Evolutionary conservation across 2,888 invertebrate genomes (phyloP), one percentile per base, ranked within the genome.

Genomic region (Nasonovia ribisnigri): DNA sequence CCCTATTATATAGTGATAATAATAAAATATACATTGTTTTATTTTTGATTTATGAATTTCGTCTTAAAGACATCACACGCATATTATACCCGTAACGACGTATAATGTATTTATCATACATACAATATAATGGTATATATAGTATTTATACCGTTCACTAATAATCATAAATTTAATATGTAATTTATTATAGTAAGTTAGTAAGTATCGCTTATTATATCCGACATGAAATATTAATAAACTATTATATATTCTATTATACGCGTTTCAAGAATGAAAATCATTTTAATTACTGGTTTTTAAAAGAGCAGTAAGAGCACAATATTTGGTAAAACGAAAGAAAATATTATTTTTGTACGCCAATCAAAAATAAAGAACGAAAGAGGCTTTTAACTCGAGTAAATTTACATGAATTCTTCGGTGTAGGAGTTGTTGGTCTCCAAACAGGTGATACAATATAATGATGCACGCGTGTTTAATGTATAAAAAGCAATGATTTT

Each of bases 41-140:
- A 91, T 57, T 90, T 92, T 92, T 86, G 57, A 91, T 86, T 86
- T 92, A 86, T 92, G 86, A n/a, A 54, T 86, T 86, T 86, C n/a
- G 36, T 92, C 42, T 60, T 24, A 60, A 42, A 36, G 16, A 77
- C 77, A 13, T n/a, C n/a, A 77, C 36, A 77, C 20, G 8, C 36
- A 36, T 36, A 36, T 77, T 77, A 77, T 36, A 36, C 77, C 3
- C 36, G 20, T 77, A 8, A 8, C 36, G 8, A 36, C 36, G 77
- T 77, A 42, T 36, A 36, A 36, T 57, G 57, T 57, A 57, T 57
- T 54, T 54, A 36, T 77, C 20, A 20, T 20, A 20, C 20, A 36
- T 54, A 54, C 20, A 54, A 51, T 51, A 51, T 13, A 54, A 54
- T 54, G 54, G 54, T 54, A 8, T 77, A 77, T 20, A 77, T 77